phyloP scores from a whole-genome alignment of 2,888 invertebrate species.

The Drosophila atripex region DNA sequence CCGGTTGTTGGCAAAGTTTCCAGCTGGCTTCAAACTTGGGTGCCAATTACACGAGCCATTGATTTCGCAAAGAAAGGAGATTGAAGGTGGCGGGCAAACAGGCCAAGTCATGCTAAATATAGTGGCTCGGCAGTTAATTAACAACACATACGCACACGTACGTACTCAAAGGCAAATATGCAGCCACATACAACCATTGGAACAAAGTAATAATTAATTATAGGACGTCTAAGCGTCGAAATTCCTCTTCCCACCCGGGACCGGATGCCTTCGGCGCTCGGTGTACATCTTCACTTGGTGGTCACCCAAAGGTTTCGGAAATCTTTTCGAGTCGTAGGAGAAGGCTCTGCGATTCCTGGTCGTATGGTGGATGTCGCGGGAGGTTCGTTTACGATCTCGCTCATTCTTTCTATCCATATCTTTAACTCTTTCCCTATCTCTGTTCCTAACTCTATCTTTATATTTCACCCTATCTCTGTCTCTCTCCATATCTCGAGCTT shows the following conservation, averaged over 20 bases:
- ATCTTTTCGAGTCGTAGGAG: conserved; percentile 13
- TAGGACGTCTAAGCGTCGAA: background rate
- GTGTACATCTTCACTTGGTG: background rate
- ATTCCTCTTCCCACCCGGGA: background rate
- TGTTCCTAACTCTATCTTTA: too few species aligned
- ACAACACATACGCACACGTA: conserved; percentile 6
- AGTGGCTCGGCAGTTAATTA: conserved; percentile 46
- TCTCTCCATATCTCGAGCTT: background rate
- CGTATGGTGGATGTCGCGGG: background rate
- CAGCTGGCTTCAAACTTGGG: conserved; percentile 21
- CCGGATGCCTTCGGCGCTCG: background rate
- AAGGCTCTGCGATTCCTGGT: background rate
- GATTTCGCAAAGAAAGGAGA: conserved; percentile 38
- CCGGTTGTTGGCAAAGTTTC: conserved; percentile 16
- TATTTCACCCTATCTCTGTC: background rate
- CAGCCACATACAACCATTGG: background rate
- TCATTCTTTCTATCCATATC: background rate
- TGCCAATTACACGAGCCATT: conserved; percentile 46
- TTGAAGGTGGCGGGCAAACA: conserved; percentile 10
- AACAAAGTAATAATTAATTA: conserved; percentile 2
- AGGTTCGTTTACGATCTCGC: background rate
- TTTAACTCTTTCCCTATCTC: background rate
- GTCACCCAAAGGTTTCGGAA: background rate
- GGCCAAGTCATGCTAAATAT: conserved; percentile 29
- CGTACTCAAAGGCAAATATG: conserved; percentile 1